phyloP scores from a whole-genome alignment of 2,113 vertebrate genomes.

The Eublepharis macularius region DNA sequence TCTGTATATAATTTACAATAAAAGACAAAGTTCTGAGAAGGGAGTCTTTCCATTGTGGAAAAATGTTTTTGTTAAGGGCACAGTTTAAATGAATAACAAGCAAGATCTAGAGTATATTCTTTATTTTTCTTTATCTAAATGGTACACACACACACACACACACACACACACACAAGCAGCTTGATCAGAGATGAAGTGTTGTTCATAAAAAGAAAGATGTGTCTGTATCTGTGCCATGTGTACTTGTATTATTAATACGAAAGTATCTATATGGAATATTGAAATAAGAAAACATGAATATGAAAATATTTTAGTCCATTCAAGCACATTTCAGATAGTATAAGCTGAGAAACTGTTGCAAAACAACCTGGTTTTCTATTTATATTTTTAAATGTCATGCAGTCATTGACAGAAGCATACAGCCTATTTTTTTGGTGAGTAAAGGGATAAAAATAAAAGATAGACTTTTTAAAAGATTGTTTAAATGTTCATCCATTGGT shows the following conservation, averaged over 20 bases:
- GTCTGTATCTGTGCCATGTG: background rate
- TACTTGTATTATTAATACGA: conserved; percentile 6
- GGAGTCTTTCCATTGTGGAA: conserved; percentile 55
- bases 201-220: conserved; percentile 18
- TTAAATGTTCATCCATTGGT: too few species aligned
- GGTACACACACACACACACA: too few species aligned
- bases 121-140: conserved; percentile 3
- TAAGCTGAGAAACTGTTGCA: background rate
- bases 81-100: conserved; percentile 53
- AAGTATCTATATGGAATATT: too few species aligned
- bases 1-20: conserved; percentile 73
- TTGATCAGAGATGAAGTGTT: conserved; percentile 12
- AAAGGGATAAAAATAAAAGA: background rate
- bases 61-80: conserved; percentile 66
- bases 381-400: background rate
- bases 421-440: background rate
- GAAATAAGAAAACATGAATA: too few species aligned
- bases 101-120: conserved; percentile 6
- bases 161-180: conserved; percentile 54
- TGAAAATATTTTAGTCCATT: background rate
- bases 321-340: background rate
- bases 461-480: too few species aligned
- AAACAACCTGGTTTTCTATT: background rate
- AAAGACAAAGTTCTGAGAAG: conserved; percentile 68
- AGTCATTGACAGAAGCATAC: background rate